These are phyloP conservation scores for Tipula helvola DNA, from an alignment of 2,888 invertebrate genomes.

Conservation along the genomic window DNA sequence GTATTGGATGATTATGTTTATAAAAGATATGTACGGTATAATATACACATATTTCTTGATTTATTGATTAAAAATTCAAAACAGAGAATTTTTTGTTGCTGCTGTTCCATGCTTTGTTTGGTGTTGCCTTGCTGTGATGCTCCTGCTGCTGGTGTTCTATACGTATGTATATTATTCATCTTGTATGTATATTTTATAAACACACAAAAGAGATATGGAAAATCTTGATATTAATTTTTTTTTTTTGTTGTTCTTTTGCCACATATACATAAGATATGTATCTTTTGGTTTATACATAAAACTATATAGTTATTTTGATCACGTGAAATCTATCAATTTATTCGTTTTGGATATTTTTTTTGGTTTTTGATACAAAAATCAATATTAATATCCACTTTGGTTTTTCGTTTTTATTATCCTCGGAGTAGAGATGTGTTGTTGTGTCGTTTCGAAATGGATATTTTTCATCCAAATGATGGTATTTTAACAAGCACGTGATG, in stretches of 20 bases:
- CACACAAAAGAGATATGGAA: background rate
- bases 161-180: background rate
- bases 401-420: background rate
- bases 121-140: background rate
- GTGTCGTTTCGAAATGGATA: constrained; percentile 4
- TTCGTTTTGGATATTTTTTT: background rate
- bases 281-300: background rate
- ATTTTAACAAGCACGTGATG: background rate
- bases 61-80: constrained; percentile 4
- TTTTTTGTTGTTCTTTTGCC: background rate
- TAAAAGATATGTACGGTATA: background rate
- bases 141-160: background rate
- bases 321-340: constrained; percentile 4
- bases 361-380: background rate
- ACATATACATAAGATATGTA: background rate
- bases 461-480: background rate
- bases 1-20: background rate
- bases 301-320: constrained; percentile 4
- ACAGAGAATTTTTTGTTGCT: background rate
- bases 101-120: background rate
- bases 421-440: background rate
- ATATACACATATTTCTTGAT: background rate
- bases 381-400: constrained; percentile 4
- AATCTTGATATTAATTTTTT: background rate
- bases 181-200: background rate